Base-by-base conservation (phyloP, 1,140 invertebrate species). In the Drosophila kohkoa region DNA sequence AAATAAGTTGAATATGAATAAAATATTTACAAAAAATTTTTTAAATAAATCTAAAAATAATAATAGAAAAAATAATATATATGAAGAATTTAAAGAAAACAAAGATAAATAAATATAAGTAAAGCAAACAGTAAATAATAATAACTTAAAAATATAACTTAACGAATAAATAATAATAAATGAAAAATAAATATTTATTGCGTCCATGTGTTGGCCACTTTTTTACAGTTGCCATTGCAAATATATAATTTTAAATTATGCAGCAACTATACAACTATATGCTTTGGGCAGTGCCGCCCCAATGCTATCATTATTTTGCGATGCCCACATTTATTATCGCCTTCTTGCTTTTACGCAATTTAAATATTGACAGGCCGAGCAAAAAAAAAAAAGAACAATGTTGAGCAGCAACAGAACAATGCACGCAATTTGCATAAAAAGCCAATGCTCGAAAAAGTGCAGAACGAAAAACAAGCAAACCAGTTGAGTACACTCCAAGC, bases 361-460 rank as follows among this genome's bases (percentile, higher is more conserved):
- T 88, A 80, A 89, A 88, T 89, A 89, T 88, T 89, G 67, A 78
- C 74, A 83, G 67, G 13, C 43, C 38, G 30, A 60, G 46, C 65
- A 60, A 48, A 13, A 68, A 54, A 38, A 41, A 68, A 54, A 38
- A 41, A 64, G 28, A 69, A 52, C 58, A 62, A 62, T 8, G 0
- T 8, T 25, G 35, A 28, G 38, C 20, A 46, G 68, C 49, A 75
- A 28, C 32, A 46, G 71, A 46, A 77, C 83, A 83, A 83, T 88
- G 59, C 52, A 57, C 28, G 51, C 66, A 81, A 88, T 89, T 89
- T 88, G 60, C 83, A 89, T 88, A 85, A 81, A 81, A 81, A 81
- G 70, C 77, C 69, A 81, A 78, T 80, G 66, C 48, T 73, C 58
- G 57, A 73, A 70, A 77, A 73, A 59, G 55, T 68, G 55, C 11